Conservation (phyloP, 2,888 invertebrate genomes). For the Antheraea yamamai region DNA sequence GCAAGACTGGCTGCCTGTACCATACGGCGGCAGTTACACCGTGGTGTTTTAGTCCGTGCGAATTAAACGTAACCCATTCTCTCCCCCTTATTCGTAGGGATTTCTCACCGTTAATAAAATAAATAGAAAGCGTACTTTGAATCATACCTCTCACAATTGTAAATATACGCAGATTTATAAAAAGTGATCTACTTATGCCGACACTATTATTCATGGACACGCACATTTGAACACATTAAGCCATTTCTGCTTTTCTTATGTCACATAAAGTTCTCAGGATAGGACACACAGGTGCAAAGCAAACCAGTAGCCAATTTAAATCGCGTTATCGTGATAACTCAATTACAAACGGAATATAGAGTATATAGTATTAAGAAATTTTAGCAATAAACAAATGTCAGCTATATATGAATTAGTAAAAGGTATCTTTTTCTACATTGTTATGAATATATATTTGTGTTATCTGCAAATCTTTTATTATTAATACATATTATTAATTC, state of each 20-base stretch:
- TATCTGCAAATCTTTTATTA: neutral
- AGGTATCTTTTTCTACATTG: neutral
- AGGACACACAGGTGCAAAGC: conserved; percentile 60
- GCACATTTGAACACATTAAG: conserved; percentile 58
- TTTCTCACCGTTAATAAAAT: no score
- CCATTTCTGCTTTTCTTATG: conserved; percentile 47
- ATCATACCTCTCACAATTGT: neutral
- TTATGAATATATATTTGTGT: neutral
- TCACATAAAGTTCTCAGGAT: conserved; percentile 34
- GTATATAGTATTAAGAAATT: neutral
- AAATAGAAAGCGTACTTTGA: neutral
- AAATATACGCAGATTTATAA: conserved; percentile 38
- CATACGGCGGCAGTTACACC: no score
- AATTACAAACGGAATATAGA: conserved; percentile 48
- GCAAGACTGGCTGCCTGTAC: no score
- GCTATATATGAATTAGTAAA: neutral
- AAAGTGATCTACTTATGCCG: conserved; percentile 50
- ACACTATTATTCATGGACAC: conserved; percentile 55
- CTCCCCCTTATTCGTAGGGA: no score
- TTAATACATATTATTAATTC: neutral
- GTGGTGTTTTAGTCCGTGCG: no score
- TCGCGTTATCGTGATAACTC: conserved; percentile 77
- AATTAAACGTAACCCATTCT: no score
- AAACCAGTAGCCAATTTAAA: conserved; percentile 70
- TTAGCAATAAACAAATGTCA: neutral